A percentile compares a stretch with the other conserved stretches of the same genome.
Conservation (phyloP, 2,797 vertebrate genomes). For the Acipenser transmontanus region DNA sequence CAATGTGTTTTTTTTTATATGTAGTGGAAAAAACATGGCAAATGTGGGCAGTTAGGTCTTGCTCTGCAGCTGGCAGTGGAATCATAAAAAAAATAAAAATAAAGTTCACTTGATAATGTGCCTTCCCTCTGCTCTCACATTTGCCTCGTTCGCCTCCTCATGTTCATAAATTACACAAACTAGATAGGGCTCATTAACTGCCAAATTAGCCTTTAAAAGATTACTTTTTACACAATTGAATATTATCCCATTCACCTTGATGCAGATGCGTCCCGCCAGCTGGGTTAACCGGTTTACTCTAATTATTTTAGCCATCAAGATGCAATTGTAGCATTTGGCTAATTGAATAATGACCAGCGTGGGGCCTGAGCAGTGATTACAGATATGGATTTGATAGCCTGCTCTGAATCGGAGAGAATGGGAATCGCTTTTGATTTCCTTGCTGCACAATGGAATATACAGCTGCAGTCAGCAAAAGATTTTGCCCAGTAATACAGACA, state of each 20-base stretch:
- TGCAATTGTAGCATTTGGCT: conserved; percentile 38
- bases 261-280: conserved; percentile 24
- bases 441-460: no score
- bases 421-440: no score
- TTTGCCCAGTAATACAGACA: no score
- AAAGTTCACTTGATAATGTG: not conserved
- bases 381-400: conserved; percentile 22
- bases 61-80: not conserved
- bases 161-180: conserved; percentile 34
- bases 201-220: conserved; percentile 37
- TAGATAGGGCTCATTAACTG: conserved; percentile 34
- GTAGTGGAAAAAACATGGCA: no score
- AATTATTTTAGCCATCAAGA: conserved; percentile 37
- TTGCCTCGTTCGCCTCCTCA: conserved; percentile 18
- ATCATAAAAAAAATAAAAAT: not conserved
- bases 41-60: not conserved
- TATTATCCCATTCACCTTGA: conserved; percentile 39
- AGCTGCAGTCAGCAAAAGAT: no score
- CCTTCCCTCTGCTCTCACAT: conserved; percentile 6
- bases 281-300: conserved; percentile 33
- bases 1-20: no score
- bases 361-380: conserved; percentile 28
- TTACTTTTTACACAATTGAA: conserved; percentile 33
- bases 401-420: not conserved
- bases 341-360: conserved; percentile 37